Evolutionary conservation across 1,140 invertebrate genomes (phyloP).

Genomic region (Cephus cinctus): DNA sequence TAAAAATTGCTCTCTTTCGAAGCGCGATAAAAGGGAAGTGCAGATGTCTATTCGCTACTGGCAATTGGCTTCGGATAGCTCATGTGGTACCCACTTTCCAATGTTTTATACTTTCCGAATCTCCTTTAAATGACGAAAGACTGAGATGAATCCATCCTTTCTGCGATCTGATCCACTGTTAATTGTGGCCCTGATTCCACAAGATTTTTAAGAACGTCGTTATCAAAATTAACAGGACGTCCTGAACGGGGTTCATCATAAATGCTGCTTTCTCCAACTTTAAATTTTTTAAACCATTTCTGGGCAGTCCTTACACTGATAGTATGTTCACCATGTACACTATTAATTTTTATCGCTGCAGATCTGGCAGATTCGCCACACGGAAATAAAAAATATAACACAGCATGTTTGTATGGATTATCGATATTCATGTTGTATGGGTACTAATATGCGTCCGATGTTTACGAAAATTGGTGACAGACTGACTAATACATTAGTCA

Average conservation of each 20-base stretch:
- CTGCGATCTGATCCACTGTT: constrained; percentile 10
- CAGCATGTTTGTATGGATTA: no score
- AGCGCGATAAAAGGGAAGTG: constrained; percentile 9
- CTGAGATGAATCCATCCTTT: constrained; percentile 11
- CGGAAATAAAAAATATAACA: no score
- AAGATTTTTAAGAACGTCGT: constrained; percentile 11
- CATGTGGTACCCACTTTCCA: constrained; percentile 10
- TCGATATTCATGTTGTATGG: no score
- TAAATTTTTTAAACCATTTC: constrained; percentile 9
- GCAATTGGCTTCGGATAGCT: constrained; percentile 9
- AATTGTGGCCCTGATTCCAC: constrained; percentile 10
- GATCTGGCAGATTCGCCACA: background rate
- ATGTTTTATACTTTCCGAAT: constrained; percentile 6
- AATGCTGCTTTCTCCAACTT: constrained; percentile 10
- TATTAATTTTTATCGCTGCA: constrained; percentile 2
- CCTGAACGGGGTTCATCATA: constrained; percentile 9
- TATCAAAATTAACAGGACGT: constrained; percentile 10
- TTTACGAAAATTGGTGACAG: no score
- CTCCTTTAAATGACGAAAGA: constrained; percentile 9
- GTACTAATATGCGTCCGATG: no score
- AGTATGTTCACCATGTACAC: constrained; percentile 4
- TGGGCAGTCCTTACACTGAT: constrained; percentile 10
- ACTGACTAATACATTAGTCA: no score
- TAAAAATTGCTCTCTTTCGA: constrained; percentile 12
- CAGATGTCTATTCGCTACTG: constrained; percentile 10